These are phyloP conservation scores for Centropus bengalensis DNA, from an alignment of 2,113 vertebrate species.

Conservation along the genomic window DNA sequence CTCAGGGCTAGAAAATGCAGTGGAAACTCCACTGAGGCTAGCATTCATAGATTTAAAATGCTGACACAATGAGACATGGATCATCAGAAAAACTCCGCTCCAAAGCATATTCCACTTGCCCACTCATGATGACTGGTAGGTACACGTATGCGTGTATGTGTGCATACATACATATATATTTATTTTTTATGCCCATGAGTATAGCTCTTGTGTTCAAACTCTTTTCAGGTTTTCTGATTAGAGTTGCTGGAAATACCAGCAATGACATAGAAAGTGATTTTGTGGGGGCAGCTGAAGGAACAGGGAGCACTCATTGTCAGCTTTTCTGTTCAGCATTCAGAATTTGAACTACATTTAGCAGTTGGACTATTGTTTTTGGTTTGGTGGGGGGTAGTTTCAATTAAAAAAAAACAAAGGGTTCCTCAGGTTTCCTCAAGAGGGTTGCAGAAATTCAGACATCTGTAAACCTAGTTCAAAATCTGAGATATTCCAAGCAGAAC, in stretches of 20 bases:
- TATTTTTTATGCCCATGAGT: background rate
- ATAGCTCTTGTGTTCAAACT: background rate
- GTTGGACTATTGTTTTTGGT: no score
- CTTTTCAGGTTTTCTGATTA: background rate
- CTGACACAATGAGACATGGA: background rate
- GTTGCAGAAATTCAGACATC: background rate
- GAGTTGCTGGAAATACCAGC: background rate
- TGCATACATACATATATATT: background rate
- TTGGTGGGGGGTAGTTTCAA: background rate
- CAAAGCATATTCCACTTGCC: background rate
- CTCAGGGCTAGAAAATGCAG: background rate
- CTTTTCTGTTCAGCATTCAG: background rate
- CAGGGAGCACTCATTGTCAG: background rate
- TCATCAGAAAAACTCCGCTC: background rate
- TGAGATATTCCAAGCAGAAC: background rate
- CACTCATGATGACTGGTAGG: background rate
- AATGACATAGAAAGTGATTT: background rate
- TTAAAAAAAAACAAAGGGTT: background rate
- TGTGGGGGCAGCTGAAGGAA: background rate
- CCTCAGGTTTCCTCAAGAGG: background rate
- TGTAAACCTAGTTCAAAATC: background rate
- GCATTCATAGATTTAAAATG: background rate
- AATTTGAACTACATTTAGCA: background rate
- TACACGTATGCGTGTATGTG: fast-evolving
- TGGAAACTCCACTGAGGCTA: background rate